Base-by-base conservation (phyloP, 2,113 vertebrate genomes). In the Monarcha castaneiventris region DNA sequence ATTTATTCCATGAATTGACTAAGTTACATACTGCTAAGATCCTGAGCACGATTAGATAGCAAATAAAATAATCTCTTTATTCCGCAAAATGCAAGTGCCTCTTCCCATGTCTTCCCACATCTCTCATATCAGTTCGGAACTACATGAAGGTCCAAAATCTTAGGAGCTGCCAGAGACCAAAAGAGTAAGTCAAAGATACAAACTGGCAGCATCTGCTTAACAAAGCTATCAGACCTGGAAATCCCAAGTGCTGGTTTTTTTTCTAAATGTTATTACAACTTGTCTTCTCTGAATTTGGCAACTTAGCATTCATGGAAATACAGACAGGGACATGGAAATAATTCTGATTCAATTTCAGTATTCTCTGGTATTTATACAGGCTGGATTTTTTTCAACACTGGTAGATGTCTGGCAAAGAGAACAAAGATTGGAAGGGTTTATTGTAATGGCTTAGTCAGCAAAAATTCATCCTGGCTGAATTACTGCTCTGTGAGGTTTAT, bases 401-500 rank as follows among this genome's bases (percentile, higher is more conserved):
- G 73, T 84, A 78, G 81, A 37, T 90, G 88, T 32, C 72, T 93
- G 77, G 67, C 68, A 91, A 95, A 39, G 59, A 90, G 46, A 93
- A 88, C 39, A 91, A 89, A 87, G 55, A 59, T 90, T 88, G 82
- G 78, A 80, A 79, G 82, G 67, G 63, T 83, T 89, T 93, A 89
- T 77, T 96, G 48, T 62, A 92, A 84, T 41, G 48, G 48, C 62
- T 96, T 90, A 83, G 72, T 89, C 84, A 94, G 86, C 84, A 93
- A 93, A 95, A 95, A 61, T 78, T 87, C 75, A 87, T 73, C 43
- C 77, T 92, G 83, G 55, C 78, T 85, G 69, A 77, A 69, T 69
- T 94, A 71, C 81, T 94, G 52, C 55, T 63, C 84, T 73, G 74
- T 76, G 52, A 94, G 72, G 49, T 89, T 82, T 93, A 37, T 94